Base-by-base conservation (phyloP, 2,113 vertebrate species). In the Chrysochloris asiatica region DNA sequence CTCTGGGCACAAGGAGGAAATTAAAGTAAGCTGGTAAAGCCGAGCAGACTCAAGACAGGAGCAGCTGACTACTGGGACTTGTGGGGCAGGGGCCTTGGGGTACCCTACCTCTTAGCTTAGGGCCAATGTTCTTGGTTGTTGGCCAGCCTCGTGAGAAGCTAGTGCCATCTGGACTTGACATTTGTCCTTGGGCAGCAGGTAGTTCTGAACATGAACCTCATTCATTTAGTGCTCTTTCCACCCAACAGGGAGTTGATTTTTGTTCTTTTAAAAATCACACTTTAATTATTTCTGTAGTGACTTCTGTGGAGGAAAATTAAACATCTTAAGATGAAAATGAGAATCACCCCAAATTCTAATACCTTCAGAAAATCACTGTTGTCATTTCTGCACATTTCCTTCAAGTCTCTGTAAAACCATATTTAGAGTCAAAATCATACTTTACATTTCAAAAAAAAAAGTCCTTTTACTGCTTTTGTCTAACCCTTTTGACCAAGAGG, bases 91-190 rank as follows among this genome's bases (percentile, higher is more conserved):
- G 50, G 82, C 59, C n/a, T 41, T 16, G 3, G 43, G 65, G 43
- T 0, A 13, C 2, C 0, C 43, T 11, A 6, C 0, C 2, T 38
- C 9, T 3, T 47, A 6, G 71, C n/a, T n/a, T 30, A 43, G 1
- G 47, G 47, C 33, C 21, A 11, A 59, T 6, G 69, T 1, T 26
- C 69, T 12, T 0, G 50, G 89, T 59, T 54, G 72, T 33, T 1
- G 0, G 48, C 38, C 43, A 50, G 82, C 71, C 83, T 50, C 4
- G 9, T 9, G 50, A 4, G 61, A 54, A 52, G n/a, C 41, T 2
- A 81, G 50, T 24, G 38, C 30, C 8, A 1, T 71, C n/a, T 26
- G 41, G 47, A 75, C 43, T 41, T 11, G 2, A 33, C 3, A 3
- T 24, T 26, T 63, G 78, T 75, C 81, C 65, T 54, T 5, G 41